Base-by-base conservation (phyloP, 1,140 invertebrate genomes). In the Rhopalosiphum maidis region DNA sequence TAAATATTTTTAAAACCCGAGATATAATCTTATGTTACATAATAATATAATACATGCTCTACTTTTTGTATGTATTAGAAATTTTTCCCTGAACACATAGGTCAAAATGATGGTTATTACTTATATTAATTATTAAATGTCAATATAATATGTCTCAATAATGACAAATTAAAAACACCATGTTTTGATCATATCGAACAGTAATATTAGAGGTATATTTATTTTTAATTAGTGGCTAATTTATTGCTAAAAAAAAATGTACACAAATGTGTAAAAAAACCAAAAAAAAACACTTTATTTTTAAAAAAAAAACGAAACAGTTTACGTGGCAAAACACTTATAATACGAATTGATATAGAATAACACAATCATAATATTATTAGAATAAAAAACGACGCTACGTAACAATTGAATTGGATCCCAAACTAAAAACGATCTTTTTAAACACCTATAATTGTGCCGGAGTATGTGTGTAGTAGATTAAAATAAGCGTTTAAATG, bases 151-250 rank as follows among this genome's bases (percentile, higher is more conserved):
- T n/a, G 35, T 60, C 37, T 90, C 88, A 35, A 90, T 41, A 60
- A 55, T 90, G 46, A 90, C 88, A 51, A 90, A 60, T 89, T 89
- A 25, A 89, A 90, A 60, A 90, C 88, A 60, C 88, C 88, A 90
- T 51, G 25, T 90, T 90, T 41, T 90, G 48, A 90, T 90, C 88
- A 90, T 90, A 90, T 90, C 88, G 88, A 90, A 60, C 23, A 90
- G 9, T 55, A 90, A 90, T 90, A 90, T 41, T 90, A 90, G 48
- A 55, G 37, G 21, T 90, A 90, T 55, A 55, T 37, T 55, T 90
- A 90, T 90, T 90, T 90, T 87, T 54, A 55, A 55, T 55, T 90
- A 90, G 88, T 90, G 9, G 9, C 23, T 88, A 88, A 46, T 30
- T 51, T 88, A 35, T 51, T 35, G 87, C 30, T n/a, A 54, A 88